Base-by-base conservation (phyloP, 2,113 vertebrate species). In the Rallus limicola region DNA sequence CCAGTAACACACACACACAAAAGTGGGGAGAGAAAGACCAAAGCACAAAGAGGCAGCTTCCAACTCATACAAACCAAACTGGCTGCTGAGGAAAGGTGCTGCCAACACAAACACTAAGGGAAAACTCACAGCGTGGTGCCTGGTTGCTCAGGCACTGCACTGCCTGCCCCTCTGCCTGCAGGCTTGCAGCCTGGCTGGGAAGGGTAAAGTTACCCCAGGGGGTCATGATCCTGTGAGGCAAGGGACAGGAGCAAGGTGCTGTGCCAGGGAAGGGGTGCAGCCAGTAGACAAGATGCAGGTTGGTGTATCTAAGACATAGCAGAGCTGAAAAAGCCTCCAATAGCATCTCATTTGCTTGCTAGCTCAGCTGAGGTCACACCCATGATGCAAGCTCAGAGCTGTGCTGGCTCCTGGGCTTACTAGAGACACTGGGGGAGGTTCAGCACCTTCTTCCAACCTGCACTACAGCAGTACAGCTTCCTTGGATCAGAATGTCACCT, bases 211-310 rank as follows among this genome's bases (percentile, higher is more conserved):
- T 60, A 5, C 26, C 13, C 42, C 5, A 13, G 3, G 10, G 9
- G 13, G 6, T n/a, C 26, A n/a, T 53, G 48, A 48, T 48, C 48
- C 48, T 56, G 8, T 11, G 29, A 23, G 44, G 42, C 8, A 18
- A 62, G 53, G 18, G 31, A 18, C 23, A 80, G 26, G 4, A 31
- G 26, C 4, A 31, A 36, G 7, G 14, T 0, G 1, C 5, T n/a
- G 5, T 13, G 6, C 4, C 53, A 50, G 38, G 23, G 34, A 62
- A 26, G 0, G 1, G n/a, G 4, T 10, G 7, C 52, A 72, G 28
- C 28, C 28, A 33, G 17, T 6, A 6, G 0, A 0, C 28, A n/a
- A 46, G 24, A 10, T n/a, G 11, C 13, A 28, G 21, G 16, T 5
- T 11, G 2, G 33, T 70, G 24, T 24, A 25, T 11, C 13, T 56